Evolutionary conservation across 1,140 invertebrate genomes (phyloP).

Genomic region (Drosophila parabipectinata): DNA sequence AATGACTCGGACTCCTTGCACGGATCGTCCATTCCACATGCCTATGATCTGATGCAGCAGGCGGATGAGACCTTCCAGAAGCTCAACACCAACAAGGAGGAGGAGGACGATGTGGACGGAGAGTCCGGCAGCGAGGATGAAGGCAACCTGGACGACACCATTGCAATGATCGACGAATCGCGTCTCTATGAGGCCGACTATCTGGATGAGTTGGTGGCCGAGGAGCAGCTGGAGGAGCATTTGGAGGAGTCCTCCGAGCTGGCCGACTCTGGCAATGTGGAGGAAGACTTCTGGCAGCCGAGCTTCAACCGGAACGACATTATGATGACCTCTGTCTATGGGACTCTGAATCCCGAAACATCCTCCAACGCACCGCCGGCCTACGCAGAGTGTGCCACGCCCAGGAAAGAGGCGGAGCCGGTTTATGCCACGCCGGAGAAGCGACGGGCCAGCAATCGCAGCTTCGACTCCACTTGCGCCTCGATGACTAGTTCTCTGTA

Average conservation of each 20-base stretch:
- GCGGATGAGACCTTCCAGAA: conserved; percentile 79
- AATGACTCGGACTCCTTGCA: conserved; percentile 81
- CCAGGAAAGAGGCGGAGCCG: conserved; percentile 51
- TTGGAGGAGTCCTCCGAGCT: conserved; percentile 32
- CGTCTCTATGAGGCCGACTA: conserved; percentile 73
- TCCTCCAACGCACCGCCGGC: conserved; percentile 15
- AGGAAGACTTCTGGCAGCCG: conserved; percentile 70
- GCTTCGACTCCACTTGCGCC: conserved; percentile 75
- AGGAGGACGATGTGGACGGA: conserved; percentile 14
- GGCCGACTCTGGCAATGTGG: conserved; percentile 60
- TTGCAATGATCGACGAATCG: conserved; percentile 80
- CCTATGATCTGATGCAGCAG: conserved; percentile 77
- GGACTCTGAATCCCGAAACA: conserved; percentile 72
- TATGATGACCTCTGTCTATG: conserved; percentile 83
- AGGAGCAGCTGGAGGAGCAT: conserved; percentile 39
- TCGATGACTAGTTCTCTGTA: conserved; percentile 76
- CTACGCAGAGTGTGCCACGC: conserved; percentile 32
- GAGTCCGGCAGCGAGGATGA: conserved; percentile 42
- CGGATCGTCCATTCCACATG: conserved; percentile 69
- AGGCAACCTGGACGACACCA: conserved; percentile 44
- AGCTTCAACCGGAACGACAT: conserved; percentile 74
- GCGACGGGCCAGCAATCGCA: conserved; percentile 73
- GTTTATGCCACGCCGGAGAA: conserved; percentile 81
- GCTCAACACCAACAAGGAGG: conserved; percentile 51
- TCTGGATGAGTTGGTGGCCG: conserved; percentile 72